A percentile compares a stretch with the other conserved stretches of the same genome.
Evolutionary conservation across 2,113 vertebrate genomes (phyloP).

Genomic region (Scomber colias): DNA sequence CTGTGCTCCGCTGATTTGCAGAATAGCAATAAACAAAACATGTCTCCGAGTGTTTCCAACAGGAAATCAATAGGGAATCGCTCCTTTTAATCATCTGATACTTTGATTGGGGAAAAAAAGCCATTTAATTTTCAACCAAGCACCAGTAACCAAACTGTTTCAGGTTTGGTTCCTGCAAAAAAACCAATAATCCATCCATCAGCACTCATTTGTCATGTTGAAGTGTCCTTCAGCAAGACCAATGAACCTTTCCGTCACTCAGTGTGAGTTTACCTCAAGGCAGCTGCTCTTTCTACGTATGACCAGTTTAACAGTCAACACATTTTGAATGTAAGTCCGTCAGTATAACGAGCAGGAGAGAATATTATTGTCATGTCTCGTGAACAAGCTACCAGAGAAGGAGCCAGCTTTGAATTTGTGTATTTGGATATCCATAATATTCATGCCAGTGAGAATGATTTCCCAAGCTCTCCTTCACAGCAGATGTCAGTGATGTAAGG

Average conservation of each 20-base stretch:
- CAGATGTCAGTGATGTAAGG: no score
- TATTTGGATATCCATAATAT: no score
- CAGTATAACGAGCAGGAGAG: conserved; percentile 19
- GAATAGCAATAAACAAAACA: conserved; percentile 78
- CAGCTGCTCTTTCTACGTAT: neutral
- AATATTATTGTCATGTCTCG: neutral
- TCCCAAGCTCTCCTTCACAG: no score
- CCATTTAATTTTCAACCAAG: conserved; percentile 27
- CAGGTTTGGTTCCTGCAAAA: conserved; percentile 7
- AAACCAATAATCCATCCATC: conserved; percentile 37
- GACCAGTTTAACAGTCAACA: neutral
- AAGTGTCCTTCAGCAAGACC: conserved; percentile 32
- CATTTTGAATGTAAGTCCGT: conserved; percentile 12
- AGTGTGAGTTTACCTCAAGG: neutral
- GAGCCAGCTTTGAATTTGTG: no score
- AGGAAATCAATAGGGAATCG: conserved; percentile 68
- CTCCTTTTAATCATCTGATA: conserved; percentile 74
- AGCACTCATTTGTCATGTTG: conserved; percentile 31
- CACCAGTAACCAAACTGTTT: conserved; percentile 9
- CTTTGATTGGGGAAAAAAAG: conserved; percentile 44
- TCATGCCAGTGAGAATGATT: no score
- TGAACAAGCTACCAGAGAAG: neutral
- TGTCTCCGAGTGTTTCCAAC: conserved; percentile 62
- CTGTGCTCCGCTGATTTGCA: conserved; percentile 67
- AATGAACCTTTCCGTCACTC: conserved; percentile 1